Conservation (phyloP, 2,888 invertebrate genomes). For the Leucoma salicis region DNA sequence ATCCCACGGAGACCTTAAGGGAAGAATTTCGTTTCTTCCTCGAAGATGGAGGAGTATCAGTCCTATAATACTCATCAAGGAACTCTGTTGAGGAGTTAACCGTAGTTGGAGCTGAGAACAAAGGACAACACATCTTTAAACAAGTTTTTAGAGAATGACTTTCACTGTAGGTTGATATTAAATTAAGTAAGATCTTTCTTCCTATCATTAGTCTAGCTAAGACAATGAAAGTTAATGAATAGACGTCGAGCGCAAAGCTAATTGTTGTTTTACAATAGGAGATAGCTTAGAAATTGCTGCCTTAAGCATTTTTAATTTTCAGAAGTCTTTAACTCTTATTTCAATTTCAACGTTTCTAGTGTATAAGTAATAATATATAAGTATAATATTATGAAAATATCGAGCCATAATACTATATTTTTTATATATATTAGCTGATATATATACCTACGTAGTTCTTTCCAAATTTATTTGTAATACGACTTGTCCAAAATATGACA, state of each 20-base stretch:
- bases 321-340: no score
- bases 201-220: slow-evolving; percentile 29
- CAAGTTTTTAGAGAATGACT: slow-evolving; percentile 12
- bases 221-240: slow-evolving; percentile 70
- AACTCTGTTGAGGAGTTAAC: slow-evolving; percentile 83
- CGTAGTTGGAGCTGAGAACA: slow-evolving; percentile 71
- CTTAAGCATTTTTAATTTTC: no score
- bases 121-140: slow-evolving; percentile 6
- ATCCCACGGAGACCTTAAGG: slow-evolving; percentile 70
- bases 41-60: slow-evolving; percentile 66
- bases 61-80: slow-evolving; percentile 83
- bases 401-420: no score
- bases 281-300: no score
- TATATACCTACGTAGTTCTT: no score
- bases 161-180: slow-evolving; percentile 30
- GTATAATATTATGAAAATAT: no score
- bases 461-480: no score
- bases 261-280: slow-evolving; percentile 61
- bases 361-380: no score
- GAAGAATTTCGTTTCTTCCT: slow-evolving; percentile 74
- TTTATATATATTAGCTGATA: no score
- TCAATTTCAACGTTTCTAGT: no score
- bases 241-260: slow-evolving; percentile 68
- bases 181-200: slow-evolving; percentile 48
- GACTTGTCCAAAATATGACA: no score